Conservation (phyloP, 2,888 invertebrate genomes). For the Megalurothrips usitatus region DNA sequence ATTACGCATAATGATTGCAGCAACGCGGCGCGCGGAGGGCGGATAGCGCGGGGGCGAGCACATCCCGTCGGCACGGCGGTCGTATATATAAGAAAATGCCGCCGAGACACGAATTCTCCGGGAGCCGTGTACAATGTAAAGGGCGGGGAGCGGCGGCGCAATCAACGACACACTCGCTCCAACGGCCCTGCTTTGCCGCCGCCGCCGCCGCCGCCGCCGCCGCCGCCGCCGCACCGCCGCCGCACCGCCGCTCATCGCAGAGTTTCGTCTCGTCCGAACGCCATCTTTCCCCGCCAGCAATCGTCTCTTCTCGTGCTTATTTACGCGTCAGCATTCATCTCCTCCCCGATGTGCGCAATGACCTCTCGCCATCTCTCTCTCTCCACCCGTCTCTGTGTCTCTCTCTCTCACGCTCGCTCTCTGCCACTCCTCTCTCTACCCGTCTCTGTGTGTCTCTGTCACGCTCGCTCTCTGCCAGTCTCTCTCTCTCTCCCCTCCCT, state of each 20-base stretch:
- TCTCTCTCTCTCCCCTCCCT: background rate
- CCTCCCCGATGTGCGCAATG: background rate
- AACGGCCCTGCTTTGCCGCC: no score
- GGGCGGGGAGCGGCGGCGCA: background rate
- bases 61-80: background rate
- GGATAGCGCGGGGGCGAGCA: background rate
- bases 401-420: no score
- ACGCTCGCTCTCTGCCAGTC: background rate
- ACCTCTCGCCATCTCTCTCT: no score
- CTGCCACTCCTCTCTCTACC: no score
- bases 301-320: background rate
- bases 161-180: background rate
- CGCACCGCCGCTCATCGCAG: background rate
- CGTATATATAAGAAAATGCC: background rate
- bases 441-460: background rate
- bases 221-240: background rate
- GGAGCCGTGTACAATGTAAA: no score
- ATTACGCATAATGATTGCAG: constrained; percentile 2
- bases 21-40: background rate
- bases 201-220: background rate
- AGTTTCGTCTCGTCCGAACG: background rate
- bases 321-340: constrained; percentile 1
- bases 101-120: background rate
- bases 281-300: background rate
- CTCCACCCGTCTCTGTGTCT: no score